A percentile compares a stretch with the other conserved stretches of the same genome.
Evolutionary conservation across 2,113 vertebrate species (phyloP).

Genomic region (Coptodon bakossiorum): DNA sequence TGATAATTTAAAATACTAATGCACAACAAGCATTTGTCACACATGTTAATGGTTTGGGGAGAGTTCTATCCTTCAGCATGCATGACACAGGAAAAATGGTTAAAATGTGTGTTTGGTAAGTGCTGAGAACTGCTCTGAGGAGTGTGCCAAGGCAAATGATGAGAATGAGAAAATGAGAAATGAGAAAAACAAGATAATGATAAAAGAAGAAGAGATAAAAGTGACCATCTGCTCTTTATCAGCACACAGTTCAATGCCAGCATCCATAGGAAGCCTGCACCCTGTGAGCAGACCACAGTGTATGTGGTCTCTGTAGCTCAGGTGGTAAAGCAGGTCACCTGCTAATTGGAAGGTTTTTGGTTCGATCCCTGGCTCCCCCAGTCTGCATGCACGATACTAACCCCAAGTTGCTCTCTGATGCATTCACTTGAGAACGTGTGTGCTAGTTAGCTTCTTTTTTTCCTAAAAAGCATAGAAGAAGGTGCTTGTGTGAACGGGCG

Average conservation of each 20-base stretch:
- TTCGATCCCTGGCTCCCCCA: not conserved
- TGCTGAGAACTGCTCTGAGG: not conserved
- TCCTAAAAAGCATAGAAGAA: not conserved
- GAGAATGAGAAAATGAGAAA: not conserved
- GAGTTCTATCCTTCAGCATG: not conserved
- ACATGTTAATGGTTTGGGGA: not conserved
- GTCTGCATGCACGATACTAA: not conserved
- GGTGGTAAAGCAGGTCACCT: not conserved
- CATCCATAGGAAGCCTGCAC: not conserved
- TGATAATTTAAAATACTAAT: not conserved
- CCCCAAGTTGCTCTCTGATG: not conserved
- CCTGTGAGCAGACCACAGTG: not conserved
- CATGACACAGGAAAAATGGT: not conserved
- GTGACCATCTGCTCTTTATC: not conserved
- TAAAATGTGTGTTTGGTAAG: not conserved
- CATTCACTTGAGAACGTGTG: not conserved
- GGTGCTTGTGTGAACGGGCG: not conserved
- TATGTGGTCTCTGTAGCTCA: not conserved
- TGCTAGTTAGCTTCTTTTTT: not conserved
- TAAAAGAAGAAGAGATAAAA: not conserved
- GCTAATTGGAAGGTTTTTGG: not conserved
- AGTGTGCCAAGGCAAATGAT: not conserved
- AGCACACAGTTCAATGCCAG: not conserved
- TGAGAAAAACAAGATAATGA: not conserved
- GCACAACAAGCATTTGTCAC: not conserved